Base-by-base conservation (phyloP, 2,113 vertebrate species). In the Ochotona curzoniae region DNA sequence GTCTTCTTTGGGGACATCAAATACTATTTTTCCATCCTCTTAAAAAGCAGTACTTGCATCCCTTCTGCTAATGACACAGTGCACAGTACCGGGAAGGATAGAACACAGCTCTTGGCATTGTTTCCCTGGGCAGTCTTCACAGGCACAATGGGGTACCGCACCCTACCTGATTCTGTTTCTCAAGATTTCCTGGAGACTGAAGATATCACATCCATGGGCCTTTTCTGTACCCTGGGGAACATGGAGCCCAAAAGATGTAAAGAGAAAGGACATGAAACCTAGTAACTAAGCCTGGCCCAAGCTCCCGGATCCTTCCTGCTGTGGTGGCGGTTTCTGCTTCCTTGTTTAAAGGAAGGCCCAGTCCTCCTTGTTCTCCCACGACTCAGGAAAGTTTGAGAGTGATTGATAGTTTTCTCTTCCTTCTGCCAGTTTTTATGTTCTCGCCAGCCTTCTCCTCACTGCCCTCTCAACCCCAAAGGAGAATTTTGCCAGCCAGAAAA, bases 1-100 rank as follows among this genome's bases (percentile, higher is more conserved):
- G 74, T 38, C 20, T 90, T 70, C 71, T 88, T 57, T n/a, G 51
- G 80, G 38, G n/a, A 47, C 86, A 64, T 75, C 28, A 23, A 94
- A n/a, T 7, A 61, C 30, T 18, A 38, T 11, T 49, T 83, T 83
- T 38, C 11, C 32, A 21, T 30, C 54, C 35, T 83, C 15, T 7
- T 21, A 57, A 86, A 71, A 75, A 61, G 10, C 30, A 38, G 63
- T 7, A 47, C 10, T 90, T 23, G 14, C 91, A 54, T 12, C 2
- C 26, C 74, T 79, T 81, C 47, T 89, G 88, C 51, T 47, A 21
- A 30, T 64, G 38, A 90, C 81, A 8, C 17, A 54, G 20, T 20
- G 14, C 4, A 47, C 20, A 35, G 54, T 57, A 18, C 18, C 5
- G 54, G 17, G 18, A 12, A 57, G 54, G 54, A 15, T 57, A 57